Base-by-base conservation (phyloP, 2,797 vertebrate genomes). In the Ctenosaura bakeri region DNA sequence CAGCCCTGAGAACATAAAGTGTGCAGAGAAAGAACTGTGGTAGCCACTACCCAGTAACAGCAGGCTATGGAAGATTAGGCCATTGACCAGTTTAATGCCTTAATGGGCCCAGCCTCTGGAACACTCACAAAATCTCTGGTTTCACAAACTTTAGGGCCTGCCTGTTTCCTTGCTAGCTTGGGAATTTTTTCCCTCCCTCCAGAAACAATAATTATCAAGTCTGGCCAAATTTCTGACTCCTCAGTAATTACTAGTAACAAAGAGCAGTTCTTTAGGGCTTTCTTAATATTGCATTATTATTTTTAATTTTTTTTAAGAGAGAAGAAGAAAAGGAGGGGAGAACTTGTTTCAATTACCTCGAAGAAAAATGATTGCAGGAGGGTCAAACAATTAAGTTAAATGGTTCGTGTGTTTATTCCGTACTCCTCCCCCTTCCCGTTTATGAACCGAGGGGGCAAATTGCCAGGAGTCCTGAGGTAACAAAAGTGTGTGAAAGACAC, bases 361-460 rank as follows among this genome's bases (percentile, higher is more conserved):
- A 16, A 85, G 92, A 71, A 87, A 90, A 84, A 74, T 1, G 50
- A 5, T 77, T n/a, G 38, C 80, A 79, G 0, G n/a, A 86, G 83
- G 91, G 91, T 79, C 87, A 88, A 54, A 86, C 87, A 42, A 88
- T 90, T 86, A 88, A 92, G 80, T 73, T 78, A 90, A 89, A 87
- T 56, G 83, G 22, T 46, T 85, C 35, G 0, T 38, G 78, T 59
- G 64, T 85, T 78, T 50, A 14, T 59, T 59, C 81, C 0, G 42
- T 85, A 0, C 8, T 0, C 0, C 35, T 90, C 32, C 42, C 14
- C 0, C 0, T 54, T 90, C 32, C 35, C 1, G 2, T 38, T 66
- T 0, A 1, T 84, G 59, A 59, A 32, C 3, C 0, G 50, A n/a
- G 64, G 9, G 20, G 24, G 66, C 85, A 64, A 82, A 64, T 29